Evolutionary conservation across 1,140 invertebrate genomes (phyloP), one percentile per base, ranked within the genome.

Genomic region (Pseudachorutes palmiensis): DNA sequence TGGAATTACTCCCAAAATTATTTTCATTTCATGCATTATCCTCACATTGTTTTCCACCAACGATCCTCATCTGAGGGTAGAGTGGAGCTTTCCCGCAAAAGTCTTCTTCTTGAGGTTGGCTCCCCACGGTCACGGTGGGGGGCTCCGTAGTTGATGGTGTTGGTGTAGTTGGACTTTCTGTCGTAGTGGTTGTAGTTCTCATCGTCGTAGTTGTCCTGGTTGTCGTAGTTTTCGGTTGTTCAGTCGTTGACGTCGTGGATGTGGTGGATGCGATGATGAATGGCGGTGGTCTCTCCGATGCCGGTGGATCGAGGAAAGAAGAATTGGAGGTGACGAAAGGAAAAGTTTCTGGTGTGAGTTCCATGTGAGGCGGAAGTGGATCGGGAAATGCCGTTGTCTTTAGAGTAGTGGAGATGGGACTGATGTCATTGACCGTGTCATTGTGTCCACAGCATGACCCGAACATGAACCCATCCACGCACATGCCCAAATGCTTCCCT

Each of bases 401-500:
- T 45, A 48, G 1, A 62, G 66, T 71, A 49, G 72, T 67, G 59
- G 70, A 69, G 33, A 77, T 68, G 24, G 3, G 24, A 41, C 14
- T 36, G 49, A 83, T 76, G 29, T 79, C 76, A 77, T 86, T 85
- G 2, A 82, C 78, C n/a, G 82, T 84, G 33, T 82, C 77, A 75
- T 88, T 87, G 77, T 88, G 86, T 48, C 86, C 83, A 78, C 92
- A 96, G 78, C 92, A 96, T 68, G 88, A 91, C 29, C 92, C 92
- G 79, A 95, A 94, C 87, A 96, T 94, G 81, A 95, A 96, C 5
- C 90, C 87, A 78, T 96, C 92, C 59, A 93, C 89, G 80, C 92
- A 96, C 78, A 94, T 92, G 63, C 92, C 92, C 60, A 93, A 85
- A 80, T 94, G 92, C 65, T 84, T 84, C 16, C 92, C 92, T 68